These are phyloP conservation scores for Synergus japonicus DNA, from an alignment of 2,888 invertebrate species.

Conservation along the genomic window DNA sequence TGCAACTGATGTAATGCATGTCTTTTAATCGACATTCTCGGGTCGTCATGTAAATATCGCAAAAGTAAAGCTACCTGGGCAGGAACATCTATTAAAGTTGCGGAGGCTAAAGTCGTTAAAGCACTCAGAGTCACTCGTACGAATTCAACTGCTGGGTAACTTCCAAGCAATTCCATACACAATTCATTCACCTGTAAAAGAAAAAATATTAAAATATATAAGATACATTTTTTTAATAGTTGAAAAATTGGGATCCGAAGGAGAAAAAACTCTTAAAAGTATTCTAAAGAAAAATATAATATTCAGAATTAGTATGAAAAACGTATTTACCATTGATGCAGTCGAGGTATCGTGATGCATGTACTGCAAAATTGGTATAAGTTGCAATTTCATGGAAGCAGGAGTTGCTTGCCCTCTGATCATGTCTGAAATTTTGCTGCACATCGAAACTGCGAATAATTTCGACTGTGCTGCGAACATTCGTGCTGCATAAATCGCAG, in stretches of 20 bases:
- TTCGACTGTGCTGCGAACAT: slow-evolving; percentile 97
- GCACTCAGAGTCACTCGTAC: slow-evolving; percentile 91
- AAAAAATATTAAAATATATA: slow-evolving; percentile 17
- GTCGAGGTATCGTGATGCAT: slow-evolving; percentile 93
- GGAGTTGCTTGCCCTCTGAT: slow-evolving; percentile 95
- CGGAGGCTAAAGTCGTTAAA: slow-evolving; percentile 91
- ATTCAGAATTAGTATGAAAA: slow-evolving; percentile 5
- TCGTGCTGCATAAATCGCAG: slow-evolving; percentile 96
- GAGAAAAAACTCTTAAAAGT: background rate
- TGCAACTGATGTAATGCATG: slow-evolving; percentile 84
- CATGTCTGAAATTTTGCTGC: slow-evolving; percentile 96
- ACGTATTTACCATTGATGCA: slow-evolving; percentile 82
- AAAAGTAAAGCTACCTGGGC: slow-evolving; percentile 88
- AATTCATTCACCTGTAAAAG: slow-evolving; percentile 83
- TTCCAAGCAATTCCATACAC: slow-evolving; percentile 86
- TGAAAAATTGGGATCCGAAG: background rate
- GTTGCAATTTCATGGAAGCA: slow-evolving; percentile 92
- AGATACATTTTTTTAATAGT: background rate
- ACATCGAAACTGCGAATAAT: slow-evolving; percentile 97
- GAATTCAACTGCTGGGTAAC: slow-evolving; percentile 89
- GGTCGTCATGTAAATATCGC: slow-evolving; percentile 84
- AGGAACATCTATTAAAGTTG: slow-evolving; percentile 93
- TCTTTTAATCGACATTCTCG: slow-evolving; percentile 84
- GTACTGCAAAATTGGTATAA: slow-evolving; percentile 94
- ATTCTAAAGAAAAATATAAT: background rate